phyloP scores from a whole-genome alignment of 2,888 invertebrate genomes.

The Tanypteryx hageni region DNA sequence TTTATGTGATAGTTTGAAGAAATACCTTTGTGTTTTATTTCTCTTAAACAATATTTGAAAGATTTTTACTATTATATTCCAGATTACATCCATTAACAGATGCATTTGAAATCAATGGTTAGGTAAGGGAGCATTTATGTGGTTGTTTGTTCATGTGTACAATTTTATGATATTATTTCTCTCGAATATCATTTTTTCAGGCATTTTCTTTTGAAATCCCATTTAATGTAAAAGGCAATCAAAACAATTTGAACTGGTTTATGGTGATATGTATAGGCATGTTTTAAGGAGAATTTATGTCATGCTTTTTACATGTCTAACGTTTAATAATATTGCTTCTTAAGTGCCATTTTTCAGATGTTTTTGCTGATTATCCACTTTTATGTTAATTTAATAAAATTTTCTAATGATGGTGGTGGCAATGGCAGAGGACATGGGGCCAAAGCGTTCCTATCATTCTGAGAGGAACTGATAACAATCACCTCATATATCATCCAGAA shows the following conservation, averaged over 20 bases:
- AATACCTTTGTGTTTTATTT: too few species aligned
- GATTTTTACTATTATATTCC: neutral
- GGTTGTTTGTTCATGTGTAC: neutral
- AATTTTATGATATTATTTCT: neutral
- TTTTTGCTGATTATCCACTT: neutral
- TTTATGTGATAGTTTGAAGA: too few species aligned
- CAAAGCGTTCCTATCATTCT: neutral
- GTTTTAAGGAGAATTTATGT: neutral
- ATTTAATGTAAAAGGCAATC: too few species aligned
- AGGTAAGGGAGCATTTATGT: neutral
- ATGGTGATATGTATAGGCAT: neutral
- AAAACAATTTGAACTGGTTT: too few species aligned
- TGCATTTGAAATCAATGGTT: neutral
- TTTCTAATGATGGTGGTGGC: neutral
- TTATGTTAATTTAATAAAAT: neutral
- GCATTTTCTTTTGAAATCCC: too few species aligned
- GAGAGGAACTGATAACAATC: neutral
- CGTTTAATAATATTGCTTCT: neutral
- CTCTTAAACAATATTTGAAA: too few species aligned
- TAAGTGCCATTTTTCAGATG: neutral
- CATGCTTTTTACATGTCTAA: neutral
- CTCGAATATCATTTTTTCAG: too few species aligned
- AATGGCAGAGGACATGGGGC: neutral
- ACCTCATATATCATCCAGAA: neutral
- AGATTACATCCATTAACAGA: neutral